Conservation (phyloP, 2,797 vertebrate genomes). For the Emydoidea blandingii region DNA sequence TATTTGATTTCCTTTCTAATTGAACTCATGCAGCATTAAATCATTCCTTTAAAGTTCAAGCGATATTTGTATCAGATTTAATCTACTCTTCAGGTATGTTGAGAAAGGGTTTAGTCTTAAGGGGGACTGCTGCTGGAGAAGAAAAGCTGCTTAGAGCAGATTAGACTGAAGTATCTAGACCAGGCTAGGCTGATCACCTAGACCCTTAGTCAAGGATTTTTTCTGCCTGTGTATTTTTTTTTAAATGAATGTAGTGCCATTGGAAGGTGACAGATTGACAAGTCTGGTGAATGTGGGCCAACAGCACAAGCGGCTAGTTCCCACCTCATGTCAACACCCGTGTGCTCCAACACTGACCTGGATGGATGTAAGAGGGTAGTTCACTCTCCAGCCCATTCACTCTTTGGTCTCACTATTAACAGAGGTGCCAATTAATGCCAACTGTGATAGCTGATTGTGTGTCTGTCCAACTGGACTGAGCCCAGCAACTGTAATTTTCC, state of each 20-base stretch:
- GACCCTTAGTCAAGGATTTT: constrained; percentile 35
- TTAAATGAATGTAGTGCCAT: rapidly evolving
- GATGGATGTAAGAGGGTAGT: neutral
- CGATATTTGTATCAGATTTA: constrained; percentile 11
- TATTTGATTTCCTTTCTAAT: neutral
- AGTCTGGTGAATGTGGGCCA: neutral
- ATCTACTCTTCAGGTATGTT: constrained; percentile 38
- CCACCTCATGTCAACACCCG: neutral
- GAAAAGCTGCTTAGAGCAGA: constrained; percentile 4
- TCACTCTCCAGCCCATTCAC: neutral
- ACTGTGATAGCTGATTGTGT: rapidly evolving
- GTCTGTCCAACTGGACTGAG: neutral
- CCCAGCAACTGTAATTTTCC: neutral
- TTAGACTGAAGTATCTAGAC: constrained; percentile 12
- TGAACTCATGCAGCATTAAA: constrained; percentile 26
- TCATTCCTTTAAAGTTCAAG: neutral
- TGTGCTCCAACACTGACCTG: rapidly evolving
- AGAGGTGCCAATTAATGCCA: neutral
- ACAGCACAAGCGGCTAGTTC: neutral
- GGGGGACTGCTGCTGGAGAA: neutral
- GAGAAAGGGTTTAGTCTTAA: neutral
- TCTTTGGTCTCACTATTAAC: neutral
- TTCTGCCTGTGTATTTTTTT: neutral
- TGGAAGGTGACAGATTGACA: neutral
- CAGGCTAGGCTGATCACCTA: constrained; percentile 35